Percentiles rank a stretch among this genome's conserved stretches.
These are phyloP conservation scores for Turnix velox DNA, from an alignment of 2,113 vertebrate species.

Conservation along the genomic window DNA sequence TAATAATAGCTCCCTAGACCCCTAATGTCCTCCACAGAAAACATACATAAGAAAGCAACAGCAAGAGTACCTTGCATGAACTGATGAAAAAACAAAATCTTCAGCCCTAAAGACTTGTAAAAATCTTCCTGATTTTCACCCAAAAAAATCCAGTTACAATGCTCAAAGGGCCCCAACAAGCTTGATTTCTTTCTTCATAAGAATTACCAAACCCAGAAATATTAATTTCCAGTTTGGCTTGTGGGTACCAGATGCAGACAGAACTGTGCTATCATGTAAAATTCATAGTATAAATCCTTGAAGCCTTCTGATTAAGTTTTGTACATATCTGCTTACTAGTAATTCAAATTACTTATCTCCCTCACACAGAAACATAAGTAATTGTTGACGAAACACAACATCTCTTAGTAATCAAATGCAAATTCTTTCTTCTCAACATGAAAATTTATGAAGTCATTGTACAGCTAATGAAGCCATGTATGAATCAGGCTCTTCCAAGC, in stretches of 20 bases:
- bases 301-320: slow-evolving; percentile 1
- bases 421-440: slow-evolving; percentile 6
- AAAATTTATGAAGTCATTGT: slow-evolving; percentile 24
- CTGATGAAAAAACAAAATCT: neutral
- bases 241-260: neutral
- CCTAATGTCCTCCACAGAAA: neutral
- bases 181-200: neutral
- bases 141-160: neutral
- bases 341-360: slow-evolving; percentile 36
- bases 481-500: neutral
- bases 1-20: neutral
- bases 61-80: neutral
- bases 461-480: neutral
- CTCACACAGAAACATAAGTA: slow-evolving; percentile 53
- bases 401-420: neutral
- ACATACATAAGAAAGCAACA: neutral
- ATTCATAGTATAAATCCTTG: neutral
- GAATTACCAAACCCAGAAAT: neutral
- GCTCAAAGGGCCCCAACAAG: neutral
- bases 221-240: neutral
- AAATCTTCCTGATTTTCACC: slow-evolving; percentile 1
- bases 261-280: slow-evolving; percentile 16
- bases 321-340: neutral
- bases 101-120: neutral
- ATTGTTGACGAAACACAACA: slow-evolving; percentile 48